Evolutionary conservation across 2,797 vertebrate genomes (phyloP).

Genomic region (Pangasius djambal): DNA sequence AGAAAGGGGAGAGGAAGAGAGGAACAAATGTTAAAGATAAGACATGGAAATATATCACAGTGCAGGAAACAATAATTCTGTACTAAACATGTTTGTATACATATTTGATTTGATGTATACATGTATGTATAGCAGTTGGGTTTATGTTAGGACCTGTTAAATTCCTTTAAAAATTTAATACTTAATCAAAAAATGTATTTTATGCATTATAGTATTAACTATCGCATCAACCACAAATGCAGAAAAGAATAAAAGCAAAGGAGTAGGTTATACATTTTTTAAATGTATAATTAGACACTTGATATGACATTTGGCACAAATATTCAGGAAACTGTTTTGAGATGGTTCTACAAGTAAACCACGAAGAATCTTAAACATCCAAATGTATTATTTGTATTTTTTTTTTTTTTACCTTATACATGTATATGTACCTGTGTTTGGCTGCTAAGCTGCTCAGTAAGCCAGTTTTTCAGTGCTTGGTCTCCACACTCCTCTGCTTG

Average conservation of each 20-base stretch:
- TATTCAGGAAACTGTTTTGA: not conserved
- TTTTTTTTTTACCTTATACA: not conserved
- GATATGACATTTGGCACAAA: not conserved
- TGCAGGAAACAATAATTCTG: not conserved
- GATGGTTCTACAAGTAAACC: not conserved
- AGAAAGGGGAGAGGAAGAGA: not conserved
- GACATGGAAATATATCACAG: not conserved
- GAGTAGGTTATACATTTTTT: not conserved
- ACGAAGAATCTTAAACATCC: not conserved
- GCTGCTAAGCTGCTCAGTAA: slow-evolving; percentile 73
- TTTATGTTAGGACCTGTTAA: not conserved
- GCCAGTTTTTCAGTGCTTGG: slow-evolving; percentile 77
- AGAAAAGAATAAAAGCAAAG: not conserved
- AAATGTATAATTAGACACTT: not conserved
- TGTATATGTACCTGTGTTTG: slow-evolving; percentile 66
- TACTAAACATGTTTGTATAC: not conserved
- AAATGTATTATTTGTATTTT: not conserved
- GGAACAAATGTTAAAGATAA: not conserved
- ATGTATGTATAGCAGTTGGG: not conserved
- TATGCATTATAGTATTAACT: not conserved
- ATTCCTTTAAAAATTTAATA: not conserved
- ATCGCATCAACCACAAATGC: not conserved
- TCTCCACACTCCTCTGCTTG: slow-evolving; percentile 77
- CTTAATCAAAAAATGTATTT: not conserved
- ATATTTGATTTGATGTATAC: not conserved